These are phyloP conservation scores for Watsonalla cultraria DNA, from an alignment of 2,888 invertebrate genomes.

Conservation along the genomic window DNA sequence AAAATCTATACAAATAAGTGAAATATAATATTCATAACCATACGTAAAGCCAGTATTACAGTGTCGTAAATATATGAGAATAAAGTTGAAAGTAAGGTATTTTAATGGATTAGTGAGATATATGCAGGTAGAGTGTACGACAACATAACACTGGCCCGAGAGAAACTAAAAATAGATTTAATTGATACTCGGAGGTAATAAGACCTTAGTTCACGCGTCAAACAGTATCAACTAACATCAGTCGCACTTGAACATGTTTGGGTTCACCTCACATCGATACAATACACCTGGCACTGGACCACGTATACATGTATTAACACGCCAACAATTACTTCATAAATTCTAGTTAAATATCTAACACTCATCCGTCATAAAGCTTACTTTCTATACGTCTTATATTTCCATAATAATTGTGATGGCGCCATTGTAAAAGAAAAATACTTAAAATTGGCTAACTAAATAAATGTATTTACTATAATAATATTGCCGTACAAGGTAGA, in stretches of 20 bases:
- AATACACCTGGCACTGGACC: conserved; percentile 38
- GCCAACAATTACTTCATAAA: conserved; percentile 64
- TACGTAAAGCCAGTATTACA: conserved; percentile 55
- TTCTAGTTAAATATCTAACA: conserved; percentile 64
- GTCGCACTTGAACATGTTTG: conserved; percentile 55
- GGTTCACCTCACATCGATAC: conserved; percentile 41
- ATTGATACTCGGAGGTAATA: conserved; percentile 79
- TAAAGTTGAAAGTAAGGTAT: not conserved
- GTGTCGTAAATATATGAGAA: conserved; percentile 30
- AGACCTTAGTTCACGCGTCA: conserved; percentile 67
- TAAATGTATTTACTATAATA: conserved; percentile 38
- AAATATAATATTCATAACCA: conserved; percentile 72
- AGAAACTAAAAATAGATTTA: conserved; percentile 68
- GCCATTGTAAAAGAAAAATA: conserved; percentile 48
- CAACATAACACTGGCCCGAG: conserved; percentile 49
- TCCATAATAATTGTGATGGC: conserved; percentile 69
- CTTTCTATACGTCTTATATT: conserved; percentile 51
- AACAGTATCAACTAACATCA: conserved; percentile 71
- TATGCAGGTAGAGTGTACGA: conserved; percentile 11
- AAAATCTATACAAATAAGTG: conserved; percentile 77
- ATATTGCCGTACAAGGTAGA: conserved; percentile 54
- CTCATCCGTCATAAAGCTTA: conserved; percentile 57
- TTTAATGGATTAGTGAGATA: conserved; percentile 6
- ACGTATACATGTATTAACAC: conserved; percentile 52
- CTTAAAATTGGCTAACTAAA: conserved; percentile 72